Base-by-base conservation (phyloP, 2,113 vertebrate genomes). In the Crotalus horridus region DNA sequence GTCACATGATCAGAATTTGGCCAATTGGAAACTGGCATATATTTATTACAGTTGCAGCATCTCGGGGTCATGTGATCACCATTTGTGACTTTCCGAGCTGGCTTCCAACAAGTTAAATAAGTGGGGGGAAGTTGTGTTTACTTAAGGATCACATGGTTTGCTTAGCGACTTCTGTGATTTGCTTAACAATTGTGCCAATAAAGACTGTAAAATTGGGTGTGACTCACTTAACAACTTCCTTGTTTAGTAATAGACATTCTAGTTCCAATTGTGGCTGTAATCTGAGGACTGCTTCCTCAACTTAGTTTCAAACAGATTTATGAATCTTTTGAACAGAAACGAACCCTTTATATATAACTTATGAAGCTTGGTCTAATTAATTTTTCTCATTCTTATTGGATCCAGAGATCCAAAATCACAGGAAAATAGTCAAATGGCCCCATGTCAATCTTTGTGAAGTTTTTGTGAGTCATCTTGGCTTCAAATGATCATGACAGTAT, bases 391-490 rank as follows among this genome's bases (percentile, higher is more conserved):
- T 46, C 54, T 23, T 17, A 11, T 85, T 26, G 56, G 48, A 6
- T 69, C 59, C 59, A 69, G 17, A 33, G 10, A 59, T 33, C 43
- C 89, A 95, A 74, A 94, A 95, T 74, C 11, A 92, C 10, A 21
- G 88, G 90, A 2, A 89, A n/a, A 23, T 89, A 61, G 29, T 94
- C 92, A 81, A 89, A 93, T 69, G 6, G 88, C 91, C 92, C 74
- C 15, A 92, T 29, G 21, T 0, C 21, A 8, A 26, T 48, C 88
- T 69, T 89, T 74, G 17, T 89, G 24, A 43, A 23, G 53, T 48
- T 55, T 95, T 90, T n/a, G 61, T 61, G 2, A 43, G 6, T 26
- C 21, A 24, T 5, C 81, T 93, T 43, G 59, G 88, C 94, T 4
- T 26, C 93, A 64, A 24, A 43, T 0, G 0, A 89, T 7, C 11